phyloP scores from a whole-genome alignment of 2,113 vertebrate species.

The Aspiorhynchus laticeps region DNA sequence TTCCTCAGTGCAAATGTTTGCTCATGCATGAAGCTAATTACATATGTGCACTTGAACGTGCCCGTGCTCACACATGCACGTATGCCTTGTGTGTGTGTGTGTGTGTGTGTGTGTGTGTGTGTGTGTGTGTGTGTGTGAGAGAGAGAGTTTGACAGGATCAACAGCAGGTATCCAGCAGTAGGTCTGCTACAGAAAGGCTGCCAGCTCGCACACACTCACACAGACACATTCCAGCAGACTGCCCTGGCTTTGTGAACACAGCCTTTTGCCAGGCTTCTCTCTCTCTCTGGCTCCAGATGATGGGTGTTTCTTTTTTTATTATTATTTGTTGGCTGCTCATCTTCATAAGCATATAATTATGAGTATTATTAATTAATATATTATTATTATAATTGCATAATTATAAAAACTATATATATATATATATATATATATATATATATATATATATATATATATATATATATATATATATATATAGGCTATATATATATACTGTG shows the following conservation, averaged over 20 bases:
- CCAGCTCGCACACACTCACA: constrained; percentile 44
- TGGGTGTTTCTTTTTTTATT: background rate
- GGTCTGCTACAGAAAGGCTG: constrained; percentile 45
- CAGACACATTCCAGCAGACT: constrained; percentile 71
- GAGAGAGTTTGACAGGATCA: constrained; percentile 54
- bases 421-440: too few species aligned
- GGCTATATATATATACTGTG: too few species aligned
- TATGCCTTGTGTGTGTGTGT: background rate
- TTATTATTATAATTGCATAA: too few species aligned
- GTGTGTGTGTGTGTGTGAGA: constrained; percentile 30
- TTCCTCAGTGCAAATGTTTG: background rate
- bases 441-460: too few species aligned
- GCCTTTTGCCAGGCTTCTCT: constrained; percentile 54
- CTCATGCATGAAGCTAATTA: constrained; percentile 4
- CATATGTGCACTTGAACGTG: constrained; percentile 20
- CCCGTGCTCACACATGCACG: background rate
- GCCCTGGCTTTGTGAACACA: constrained; percentile 63
- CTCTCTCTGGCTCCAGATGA: constrained; percentile 10
- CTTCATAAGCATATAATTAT: too few species aligned
- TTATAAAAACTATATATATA: too few species aligned
- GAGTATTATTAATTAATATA: too few species aligned
- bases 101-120: background rate
- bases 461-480: too few species aligned
- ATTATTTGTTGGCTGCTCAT: background rate
- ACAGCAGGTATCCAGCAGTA: constrained; percentile 64